Percentiles rank a stretch among this genome's conserved stretches.
phyloP scores from a whole-genome alignment of 2,888 invertebrate genomes.

The Tipula lateralis region DNA sequence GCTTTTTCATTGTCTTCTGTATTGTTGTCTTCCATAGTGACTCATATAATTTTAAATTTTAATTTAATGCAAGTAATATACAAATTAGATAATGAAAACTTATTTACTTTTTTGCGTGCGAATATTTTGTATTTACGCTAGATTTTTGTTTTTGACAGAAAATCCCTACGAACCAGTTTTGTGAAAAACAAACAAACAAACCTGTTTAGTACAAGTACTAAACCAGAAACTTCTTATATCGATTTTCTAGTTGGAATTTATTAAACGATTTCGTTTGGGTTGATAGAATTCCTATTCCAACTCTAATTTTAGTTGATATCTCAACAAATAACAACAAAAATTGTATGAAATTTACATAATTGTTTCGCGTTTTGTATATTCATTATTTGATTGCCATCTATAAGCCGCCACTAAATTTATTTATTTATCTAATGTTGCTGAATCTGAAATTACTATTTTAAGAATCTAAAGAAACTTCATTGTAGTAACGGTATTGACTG shows the following conservation, averaged over 20 bases:
- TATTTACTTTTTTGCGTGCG: neutral
- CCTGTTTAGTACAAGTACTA: no score
- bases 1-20: slow-evolving; percentile 54
- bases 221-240: no score
- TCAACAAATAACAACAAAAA: no score
- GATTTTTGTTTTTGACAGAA: neutral
- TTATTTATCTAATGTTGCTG: neutral
- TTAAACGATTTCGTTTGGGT: no score
- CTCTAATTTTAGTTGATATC: no score
- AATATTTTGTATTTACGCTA: neutral
- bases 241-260: no score
- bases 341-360: no score
- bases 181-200: no score
- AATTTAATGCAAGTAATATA: neutral
- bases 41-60: neutral
- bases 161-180: neutral
- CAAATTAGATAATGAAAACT: neutral
- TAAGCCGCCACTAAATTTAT: neutral
- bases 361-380: no score
- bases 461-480: neutral
- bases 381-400: neutral
- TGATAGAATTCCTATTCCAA: no score
- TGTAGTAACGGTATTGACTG: neutral
- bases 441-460: neutral
- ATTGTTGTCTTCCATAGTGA: slow-evolving; percentile 33